phyloP scores from a whole-genome alignment of 2,888 invertebrate species.

The Polydrusus pterygomalis region DNA sequence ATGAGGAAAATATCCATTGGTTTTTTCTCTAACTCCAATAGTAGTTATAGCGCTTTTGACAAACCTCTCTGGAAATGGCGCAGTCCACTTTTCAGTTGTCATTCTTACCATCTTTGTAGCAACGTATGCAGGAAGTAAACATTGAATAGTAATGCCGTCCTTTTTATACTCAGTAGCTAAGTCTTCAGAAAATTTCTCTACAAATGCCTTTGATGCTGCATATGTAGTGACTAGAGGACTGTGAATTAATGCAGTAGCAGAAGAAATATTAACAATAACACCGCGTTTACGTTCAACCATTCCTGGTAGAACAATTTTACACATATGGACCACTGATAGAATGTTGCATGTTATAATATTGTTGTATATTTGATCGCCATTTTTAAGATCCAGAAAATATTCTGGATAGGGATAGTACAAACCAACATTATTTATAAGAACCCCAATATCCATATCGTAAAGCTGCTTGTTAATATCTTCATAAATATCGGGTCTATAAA shows the following conservation, averaged over 20 bases:
- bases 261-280: slow-evolving; percentile 92
- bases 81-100: slow-evolving; percentile 84
- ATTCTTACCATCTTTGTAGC: slow-evolving; percentile 88
- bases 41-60: slow-evolving; percentile 82
- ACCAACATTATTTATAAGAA: slow-evolving; percentile 95
- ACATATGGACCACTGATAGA: slow-evolving; percentile 88
- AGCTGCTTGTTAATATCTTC: slow-evolving; percentile 80
- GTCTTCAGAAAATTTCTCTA: slow-evolving; percentile 87
- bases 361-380: slow-evolving; percentile 76
- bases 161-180: slow-evolving; percentile 84
- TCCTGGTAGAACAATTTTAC: slow-evolving; percentile 86
- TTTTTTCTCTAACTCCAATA: slow-evolving; percentile 80
- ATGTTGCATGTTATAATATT: slow-evolving; percentile 87
- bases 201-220: slow-evolving; percentile 91
- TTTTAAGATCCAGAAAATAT: slow-evolving; percentile 80
- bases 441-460: slow-evolving; percentile 86
- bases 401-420: slow-evolving; percentile 90
- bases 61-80: slow-evolving; percentile 83
- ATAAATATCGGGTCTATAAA: slow-evolving; percentile 83
- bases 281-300: slow-evolving; percentile 89
- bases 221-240: slow-evolving; percentile 90
- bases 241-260: slow-evolving; percentile 86
- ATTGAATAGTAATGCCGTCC: slow-evolving; percentile 85
- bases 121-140: slow-evolving; percentile 90
- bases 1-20: slow-evolving; percentile 87